Evolutionary conservation across 2,888 invertebrate species (phyloP).

Genomic region (Thalpophila matura): DNA sequence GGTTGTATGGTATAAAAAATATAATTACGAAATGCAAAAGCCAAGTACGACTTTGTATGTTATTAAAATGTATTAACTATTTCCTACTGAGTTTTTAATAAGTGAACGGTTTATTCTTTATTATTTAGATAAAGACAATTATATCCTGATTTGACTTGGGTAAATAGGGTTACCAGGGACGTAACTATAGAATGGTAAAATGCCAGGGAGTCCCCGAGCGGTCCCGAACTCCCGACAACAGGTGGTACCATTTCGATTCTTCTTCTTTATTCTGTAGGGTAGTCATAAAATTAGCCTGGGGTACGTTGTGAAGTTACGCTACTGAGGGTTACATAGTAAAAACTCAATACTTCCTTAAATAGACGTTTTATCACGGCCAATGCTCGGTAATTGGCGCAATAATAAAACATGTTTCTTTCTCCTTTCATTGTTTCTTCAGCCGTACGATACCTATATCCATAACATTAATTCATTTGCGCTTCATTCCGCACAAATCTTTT

Average conservation of each 20-base stretch:
- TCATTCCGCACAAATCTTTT: not conserved
- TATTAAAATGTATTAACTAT: constrained; percentile 27
- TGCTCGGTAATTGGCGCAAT: no score
- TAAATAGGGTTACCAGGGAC: constrained; percentile 3
- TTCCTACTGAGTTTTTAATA: constrained; percentile 42
- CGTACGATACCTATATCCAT: no score
- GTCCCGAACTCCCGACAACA: not conserved
- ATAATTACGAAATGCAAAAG: constrained; percentile 52
- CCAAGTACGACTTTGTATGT: constrained; percentile 22
- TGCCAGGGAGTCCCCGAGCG: not conserved
- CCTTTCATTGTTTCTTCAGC: no score
- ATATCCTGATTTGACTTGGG: constrained; percentile 28
- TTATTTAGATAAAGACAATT: constrained; percentile 10
- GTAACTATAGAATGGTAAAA: not conserved
- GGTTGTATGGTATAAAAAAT: constrained; percentile 6
- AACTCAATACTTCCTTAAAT: no score
- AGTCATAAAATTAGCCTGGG: no score
- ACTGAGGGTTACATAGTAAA: no score
- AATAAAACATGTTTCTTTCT: no score
- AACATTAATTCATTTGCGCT: no score
- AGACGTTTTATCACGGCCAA: no score
- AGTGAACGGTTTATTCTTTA: constrained; percentile 21
- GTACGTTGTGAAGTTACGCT: no score
- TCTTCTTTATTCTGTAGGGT: no score
- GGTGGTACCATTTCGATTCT: not conserved